Evolutionary conservation across 2,113 vertebrate genomes (phyloP), one percentile per base, ranked within the genome.

Genomic region (Pelecanoides urinatrix): DNA sequence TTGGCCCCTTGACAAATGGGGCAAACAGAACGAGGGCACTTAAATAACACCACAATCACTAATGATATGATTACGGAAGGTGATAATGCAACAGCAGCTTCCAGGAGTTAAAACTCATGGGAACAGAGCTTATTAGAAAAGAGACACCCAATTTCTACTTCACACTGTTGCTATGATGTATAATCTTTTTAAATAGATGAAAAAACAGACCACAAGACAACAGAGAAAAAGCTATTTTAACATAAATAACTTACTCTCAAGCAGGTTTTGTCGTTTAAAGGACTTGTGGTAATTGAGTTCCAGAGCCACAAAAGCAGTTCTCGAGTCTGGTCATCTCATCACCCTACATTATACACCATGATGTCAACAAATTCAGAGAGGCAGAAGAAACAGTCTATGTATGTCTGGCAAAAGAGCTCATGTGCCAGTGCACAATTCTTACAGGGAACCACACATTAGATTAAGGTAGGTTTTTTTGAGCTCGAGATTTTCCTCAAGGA

Each of bases 81-180:
- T 90, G 84, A 92, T 94, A 98, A 97, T 97, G 95, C 81, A 93
- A 78, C 86, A 85, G 73, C 90, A 96, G 84, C 92, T 95, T 95
- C 81, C 82, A 96, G 56, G 87, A 94, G 89, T 73, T 86, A 47
- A 34, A 5, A 79, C 93, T 94, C 75, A 36, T 5, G 61, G 63
- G 70, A 68, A 55, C 27, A 16, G 27, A 91, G 89, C 25, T 87
- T 94, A 67, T 56, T 66, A 79, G 92, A 61, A 75, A 62, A 73
- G 40, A 90, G 49, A 15, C 63, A 96, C 59, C 44, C 66, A 73
- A 11, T 36, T 49, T 88, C 93, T 86, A 7, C 52, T 95, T 94
- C 63, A 68, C 63, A 47, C 61, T 77, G 71, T 62, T 88, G 36
- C 86, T 49, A 47, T 50, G 70, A 92, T 83, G 29, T 6, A 67